These are phyloP conservation scores for Athene cunicularia DNA, from an alignment of 2,113 vertebrate species.

Conservation along the genomic window DNA sequence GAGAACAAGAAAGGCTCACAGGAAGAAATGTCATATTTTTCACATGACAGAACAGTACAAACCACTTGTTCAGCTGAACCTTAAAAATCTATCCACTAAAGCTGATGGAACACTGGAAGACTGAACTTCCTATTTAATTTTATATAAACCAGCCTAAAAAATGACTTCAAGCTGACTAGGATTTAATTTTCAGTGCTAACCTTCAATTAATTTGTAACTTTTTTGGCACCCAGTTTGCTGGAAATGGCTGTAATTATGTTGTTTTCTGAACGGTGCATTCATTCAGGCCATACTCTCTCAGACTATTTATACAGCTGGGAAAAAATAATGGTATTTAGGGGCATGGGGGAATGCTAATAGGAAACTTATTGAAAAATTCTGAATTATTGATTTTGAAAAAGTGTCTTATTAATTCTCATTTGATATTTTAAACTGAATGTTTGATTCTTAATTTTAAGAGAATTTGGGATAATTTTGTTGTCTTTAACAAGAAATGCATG, in stretches of 20 bases:
- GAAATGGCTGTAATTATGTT: conserved; percentile 82
- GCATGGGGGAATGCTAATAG: conserved; percentile 65
- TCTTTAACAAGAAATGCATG: conserved; percentile 57
- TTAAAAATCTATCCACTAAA: conserved; percentile 55
- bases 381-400: conserved; percentile 62
- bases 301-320: conserved; percentile 81
- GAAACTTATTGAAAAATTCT: conserved; percentile 69
- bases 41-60: neutral
- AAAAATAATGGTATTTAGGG: conserved; percentile 71
- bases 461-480: conserved; percentile 56
- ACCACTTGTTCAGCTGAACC: conserved; percentile 68
- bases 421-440: conserved; percentile 50
- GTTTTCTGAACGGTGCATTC: conserved; percentile 80
- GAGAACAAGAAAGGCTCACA: neutral
- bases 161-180: conserved; percentile 77
- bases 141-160: conserved; percentile 71
- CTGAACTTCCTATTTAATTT: conserved; percentile 72
- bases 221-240: conserved; percentile 78
- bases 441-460: conserved; percentile 55
- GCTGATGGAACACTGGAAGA: conserved; percentile 45
- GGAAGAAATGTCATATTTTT: neutral
- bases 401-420: conserved; percentile 33
- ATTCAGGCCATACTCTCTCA: conserved; percentile 72
- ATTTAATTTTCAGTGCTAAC: conserved; percentile 83
- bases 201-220: conserved; percentile 87